phyloP scores from a whole-genome alignment of 2,113 vertebrate species.

The Apaloderma vittatum region DNA sequence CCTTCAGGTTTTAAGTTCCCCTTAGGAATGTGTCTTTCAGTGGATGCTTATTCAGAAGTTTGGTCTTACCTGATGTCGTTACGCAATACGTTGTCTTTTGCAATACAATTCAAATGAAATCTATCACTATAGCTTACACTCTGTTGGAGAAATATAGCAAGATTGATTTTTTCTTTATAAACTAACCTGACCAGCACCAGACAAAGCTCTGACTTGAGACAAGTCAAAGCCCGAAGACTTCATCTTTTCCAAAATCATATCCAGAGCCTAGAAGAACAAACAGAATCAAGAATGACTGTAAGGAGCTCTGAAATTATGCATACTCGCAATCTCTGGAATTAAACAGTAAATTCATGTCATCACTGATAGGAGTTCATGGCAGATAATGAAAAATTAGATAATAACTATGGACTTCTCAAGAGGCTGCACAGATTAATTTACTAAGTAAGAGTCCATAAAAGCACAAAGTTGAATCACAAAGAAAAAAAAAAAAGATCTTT shows the following conservation, averaged over 20 bases:
- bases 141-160: not conserved
- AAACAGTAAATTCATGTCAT: not conserved
- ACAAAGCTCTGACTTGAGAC: conserved; percentile 87
- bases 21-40: not conserved
- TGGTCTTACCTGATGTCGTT: not conserved
- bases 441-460: not conserved
- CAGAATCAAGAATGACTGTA: not conserved
- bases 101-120: not conserved
- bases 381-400: conserved; percentile 19
- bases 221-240: conserved; percentile 87
- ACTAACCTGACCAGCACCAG: conserved; percentile 94
- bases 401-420: conserved; percentile 4
- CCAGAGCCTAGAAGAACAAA: conserved; percentile 87
- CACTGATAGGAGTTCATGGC: not conserved
- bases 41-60: not conserved
- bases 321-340: not conserved
- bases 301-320: conserved; percentile 3
- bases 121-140: not conserved
- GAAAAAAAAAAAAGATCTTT: not conserved
- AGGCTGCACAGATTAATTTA: conserved; percentile 11
- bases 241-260: conserved; percentile 91
- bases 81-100: not conserved
- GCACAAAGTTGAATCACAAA: not conserved
- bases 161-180: not conserved
- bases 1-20: not conserved